Percentiles rank a stretch among this genome's conserved stretches.
Conservation (phyloP, 2,113 vertebrate species). For the Caranx melampygus region DNA sequence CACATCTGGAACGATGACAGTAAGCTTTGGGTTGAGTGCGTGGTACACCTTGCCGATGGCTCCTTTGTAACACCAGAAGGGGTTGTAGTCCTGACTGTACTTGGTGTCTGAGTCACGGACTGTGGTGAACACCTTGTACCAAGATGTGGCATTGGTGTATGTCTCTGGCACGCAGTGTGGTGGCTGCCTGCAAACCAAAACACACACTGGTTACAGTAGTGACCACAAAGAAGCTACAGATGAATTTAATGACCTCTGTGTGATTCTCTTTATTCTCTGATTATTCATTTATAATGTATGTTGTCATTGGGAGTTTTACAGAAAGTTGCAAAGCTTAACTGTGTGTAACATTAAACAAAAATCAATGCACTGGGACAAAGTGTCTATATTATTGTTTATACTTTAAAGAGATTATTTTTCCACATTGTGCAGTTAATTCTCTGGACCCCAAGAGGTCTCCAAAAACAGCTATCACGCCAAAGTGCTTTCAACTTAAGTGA, state of each 20-base stretch:
- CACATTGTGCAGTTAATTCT: too few relatives aligned
- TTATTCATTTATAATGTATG: too few relatives aligned
- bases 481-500: too few relatives aligned
- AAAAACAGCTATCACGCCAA: background rate
- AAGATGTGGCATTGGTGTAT: conserved; percentile 94
- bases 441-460: too few relatives aligned
- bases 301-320: too few relatives aligned
- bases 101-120: conserved; percentile 95
- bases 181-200: conserved; percentile 87
- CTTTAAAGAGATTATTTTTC: too few relatives aligned
- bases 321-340: too few relatives aligned
- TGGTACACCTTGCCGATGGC: conserved; percentile 98
- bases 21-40: conserved; percentile 95
- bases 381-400: background rate
- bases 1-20: conserved; percentile 96
- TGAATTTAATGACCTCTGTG: background rate
- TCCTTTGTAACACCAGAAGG: conserved; percentile 99
- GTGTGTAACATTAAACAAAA: background rate
- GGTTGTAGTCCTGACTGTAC: conserved; percentile 97
- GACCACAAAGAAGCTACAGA: background rate
- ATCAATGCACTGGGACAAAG: background rate
- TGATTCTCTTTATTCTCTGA: too few relatives aligned
- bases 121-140: conserved; percentile 98
- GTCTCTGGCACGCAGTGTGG: conserved; percentile 96
- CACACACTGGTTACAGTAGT: background rate